Evolutionary conservation across 2,797 vertebrate species (phyloP), one percentile per base, ranked within the genome.

Genomic region (Podargus strigoides): DNA sequence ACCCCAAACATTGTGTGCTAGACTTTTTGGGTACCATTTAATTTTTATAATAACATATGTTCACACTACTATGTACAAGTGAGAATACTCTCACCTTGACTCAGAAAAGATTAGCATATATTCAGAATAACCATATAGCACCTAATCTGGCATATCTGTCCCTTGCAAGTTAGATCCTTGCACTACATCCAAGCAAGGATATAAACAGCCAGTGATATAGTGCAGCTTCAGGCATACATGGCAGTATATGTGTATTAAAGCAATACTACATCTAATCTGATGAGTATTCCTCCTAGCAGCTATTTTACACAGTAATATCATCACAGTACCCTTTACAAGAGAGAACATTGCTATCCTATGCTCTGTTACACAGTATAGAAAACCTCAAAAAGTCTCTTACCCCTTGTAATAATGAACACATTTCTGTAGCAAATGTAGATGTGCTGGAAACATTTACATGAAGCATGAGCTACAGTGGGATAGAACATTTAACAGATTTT

Each of bases 51-150:
- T 10, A 56, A 58, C 2, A 42, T 70, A 47, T 3, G 3, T 30
- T n/a, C 24, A n/a, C 0, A 1, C 4, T 59, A 24, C 15, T 17
- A 24, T n/a, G 74, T 30, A 68, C 1, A 3, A 64, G 6, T 82
- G 19, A 67, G 36, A 85, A 68, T 85, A 34, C 5, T 59, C 37
- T 26, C 21, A 39, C 8, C 12, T 37, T 41, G 44, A 64, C 16
- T 81, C 18, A 36, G 44, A 59, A 74, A 7, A 37, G 17, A 47
- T 42, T 23, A 73, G 2, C 4, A 8, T 91, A 30, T 80, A 76
- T 87, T 17, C 24, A 73, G 14, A 73, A 74, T 30, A 64, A 75
- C 16, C 17, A 46, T 32, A 32, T 7, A 75, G 8, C 20, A 24
- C 11, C 28, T 55, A 42, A 53, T 52, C 46, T 58, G 37, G 9